Conservation (phyloP, 1,140 invertebrate species). For the Adelges cooleyi region DNA sequence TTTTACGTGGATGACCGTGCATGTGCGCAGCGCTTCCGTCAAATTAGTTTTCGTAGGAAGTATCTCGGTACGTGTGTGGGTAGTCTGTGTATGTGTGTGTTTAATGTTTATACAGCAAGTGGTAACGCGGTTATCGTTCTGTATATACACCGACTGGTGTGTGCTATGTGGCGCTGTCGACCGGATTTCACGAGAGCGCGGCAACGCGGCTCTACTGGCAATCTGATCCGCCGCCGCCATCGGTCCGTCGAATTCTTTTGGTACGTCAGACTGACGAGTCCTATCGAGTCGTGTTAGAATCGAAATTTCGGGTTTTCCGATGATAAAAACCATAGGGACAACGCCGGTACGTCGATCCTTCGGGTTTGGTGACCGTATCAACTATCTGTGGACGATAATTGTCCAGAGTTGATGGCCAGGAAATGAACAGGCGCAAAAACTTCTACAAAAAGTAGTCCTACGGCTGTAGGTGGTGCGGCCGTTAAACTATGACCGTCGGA, state of each 20-base stretch:
- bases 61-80: no score
- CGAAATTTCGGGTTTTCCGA: no score
- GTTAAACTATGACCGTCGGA: not conserved
- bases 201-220: conserved; percentile 26
- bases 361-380: not conserved
- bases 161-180: conserved; percentile 20
- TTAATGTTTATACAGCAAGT: no score
- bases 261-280: conserved; percentile 20
- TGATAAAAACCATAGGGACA: not conserved
- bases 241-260: conserved; percentile 20
- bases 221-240: conserved; percentile 10
- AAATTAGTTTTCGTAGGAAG: no score
- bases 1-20: no score
- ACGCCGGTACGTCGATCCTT: not conserved
- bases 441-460: no score
- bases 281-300: not conserved
- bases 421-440: not conserved
- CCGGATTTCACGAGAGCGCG: conserved; percentile 26
- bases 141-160: not conserved
- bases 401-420: not conserved
- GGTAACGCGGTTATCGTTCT: no score
- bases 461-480: no score
- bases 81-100: no score
- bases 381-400: not conserved
- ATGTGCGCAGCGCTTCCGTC: no score